These are phyloP conservation scores for Agrotis exclamationis DNA, from an alignment of 2,888 invertebrate species.

Conservation along the genomic window DNA sequence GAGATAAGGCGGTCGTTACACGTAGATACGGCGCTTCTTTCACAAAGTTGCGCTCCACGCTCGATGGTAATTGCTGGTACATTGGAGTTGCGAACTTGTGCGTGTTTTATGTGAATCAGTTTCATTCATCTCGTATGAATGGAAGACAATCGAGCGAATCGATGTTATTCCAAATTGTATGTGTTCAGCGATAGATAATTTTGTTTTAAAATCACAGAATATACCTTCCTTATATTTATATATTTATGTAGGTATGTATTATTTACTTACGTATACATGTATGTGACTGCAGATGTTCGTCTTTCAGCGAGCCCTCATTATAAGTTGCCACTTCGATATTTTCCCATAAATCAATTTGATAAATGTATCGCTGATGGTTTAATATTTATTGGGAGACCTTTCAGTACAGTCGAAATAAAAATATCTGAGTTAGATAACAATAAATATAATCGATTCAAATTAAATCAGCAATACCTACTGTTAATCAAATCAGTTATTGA, in stretches of 20 bases:
- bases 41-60: constrained; percentile 41
- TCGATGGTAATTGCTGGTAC: constrained; percentile 46
- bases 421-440: neutral
- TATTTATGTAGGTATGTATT: neutral
- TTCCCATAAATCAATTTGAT: constrained; percentile 59
- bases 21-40: constrained; percentile 37
- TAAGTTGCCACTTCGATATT: constrained; percentile 45
- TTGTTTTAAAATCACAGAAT: neutral
- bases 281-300: constrained; percentile 27
- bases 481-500: neutral
- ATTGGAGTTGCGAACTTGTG: constrained; percentile 24
- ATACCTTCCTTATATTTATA: neutral
- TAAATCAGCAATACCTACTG: neutral
- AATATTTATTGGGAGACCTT: constrained; percentile 43
- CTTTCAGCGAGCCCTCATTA: constrained; percentile 46
- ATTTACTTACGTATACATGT: too few species aligned
- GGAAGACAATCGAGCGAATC: constrained; percentile 11
- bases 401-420: constrained; percentile 2
- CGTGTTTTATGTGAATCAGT: constrained; percentile 41
- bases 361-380: constrained; percentile 53
- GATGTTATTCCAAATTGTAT: neutral
- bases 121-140: constrained; percentile 8
- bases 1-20: constrained; percentile 52
- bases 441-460: neutral
- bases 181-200: neutral